Evolutionary conservation across 2,797 vertebrate species (phyloP), one percentile per base, ranked within the genome.

Genomic region (Ispidina lecontei): DNA sequence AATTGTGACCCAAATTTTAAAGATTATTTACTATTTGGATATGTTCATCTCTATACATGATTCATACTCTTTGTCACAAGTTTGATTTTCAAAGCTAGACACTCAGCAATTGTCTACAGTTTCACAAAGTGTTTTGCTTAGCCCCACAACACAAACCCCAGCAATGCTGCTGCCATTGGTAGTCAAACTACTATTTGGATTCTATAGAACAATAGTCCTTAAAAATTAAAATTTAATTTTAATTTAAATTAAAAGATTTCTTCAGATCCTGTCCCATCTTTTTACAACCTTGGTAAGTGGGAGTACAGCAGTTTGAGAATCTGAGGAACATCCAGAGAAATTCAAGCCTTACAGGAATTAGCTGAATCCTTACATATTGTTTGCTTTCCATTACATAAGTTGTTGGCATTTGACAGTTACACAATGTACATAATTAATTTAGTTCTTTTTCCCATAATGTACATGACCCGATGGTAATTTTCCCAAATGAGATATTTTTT

Each of bases 351-450:
- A 22, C 1, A 74, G 39, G 82, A 79, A 74, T 91, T 43, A 68
- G 9, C 10, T 59, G 35, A 20, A 74, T 35, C n/a, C 35, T 88
- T 75, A 74, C 21, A 47, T 68, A 41, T 70, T 90, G 46, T 84
- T 96, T 87, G 79, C n/a, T 92, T 93, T 54, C 49, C 55, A 29
- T 72, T 71, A 64, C 49, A 71, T 29, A 67, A 82, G 5, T 84
- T 77, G 60, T 69, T 59, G 35, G 26, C 63, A 41, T 86, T 93
- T 92, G 84, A 94, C 92, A 94, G 75, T 80, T 95, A 92, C 82
- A 92, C 28, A 89, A 18, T 69, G 44, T 82, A 90, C 60, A 46
- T 91, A 93, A 95, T 94, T 94, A 91, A 93, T 91, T 86, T 82
- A 33, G 60, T 65, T 60, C 14, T 94, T 80, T 89, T 35, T 20